Conservation (phyloP, 1,140 invertebrate genomes). For the Globodera rostochiensis region DNA sequence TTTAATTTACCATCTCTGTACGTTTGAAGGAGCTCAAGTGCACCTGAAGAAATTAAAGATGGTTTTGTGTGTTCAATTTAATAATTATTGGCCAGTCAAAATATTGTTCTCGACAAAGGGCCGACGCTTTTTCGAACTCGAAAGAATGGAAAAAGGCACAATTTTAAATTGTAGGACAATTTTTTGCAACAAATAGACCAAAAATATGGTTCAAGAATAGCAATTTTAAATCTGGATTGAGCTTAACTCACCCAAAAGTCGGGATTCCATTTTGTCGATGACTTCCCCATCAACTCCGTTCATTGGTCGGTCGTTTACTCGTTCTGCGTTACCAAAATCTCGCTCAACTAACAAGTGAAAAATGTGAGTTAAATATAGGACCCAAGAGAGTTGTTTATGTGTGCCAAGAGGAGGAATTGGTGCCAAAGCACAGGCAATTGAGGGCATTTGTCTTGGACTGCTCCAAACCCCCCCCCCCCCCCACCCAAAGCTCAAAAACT, state of each 20-base stretch:
- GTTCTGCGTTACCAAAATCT: not conserved
- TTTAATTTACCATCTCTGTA: slow-evolving; percentile 41
- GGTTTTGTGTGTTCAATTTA: too few species aligned
- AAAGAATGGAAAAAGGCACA: too few species aligned
- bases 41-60: not conserved
- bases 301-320: not conserved
- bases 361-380: not conserved
- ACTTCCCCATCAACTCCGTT: slow-evolving; percentile 19
- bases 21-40: slow-evolving; percentile 37
- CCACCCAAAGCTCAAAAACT: too few species aligned
- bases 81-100: too few species aligned
- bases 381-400: not conserved
- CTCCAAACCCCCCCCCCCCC: too few species aligned
- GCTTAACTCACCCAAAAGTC: slow-evolving; percentile 8
- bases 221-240: too few species aligned
- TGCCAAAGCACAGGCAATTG: not conserved
- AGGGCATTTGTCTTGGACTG: too few species aligned
- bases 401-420: not conserved
- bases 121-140: too few species aligned
- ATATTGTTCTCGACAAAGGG: too few species aligned
- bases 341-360: not conserved
- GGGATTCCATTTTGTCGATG: slow-evolving; percentile 31
- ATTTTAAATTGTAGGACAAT: too few species aligned
- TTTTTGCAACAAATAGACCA: too few species aligned
- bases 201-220: too few species aligned